phyloP scores from a whole-genome alignment of 2,888 invertebrate genomes.

The Caradrina kadenii region DNA sequence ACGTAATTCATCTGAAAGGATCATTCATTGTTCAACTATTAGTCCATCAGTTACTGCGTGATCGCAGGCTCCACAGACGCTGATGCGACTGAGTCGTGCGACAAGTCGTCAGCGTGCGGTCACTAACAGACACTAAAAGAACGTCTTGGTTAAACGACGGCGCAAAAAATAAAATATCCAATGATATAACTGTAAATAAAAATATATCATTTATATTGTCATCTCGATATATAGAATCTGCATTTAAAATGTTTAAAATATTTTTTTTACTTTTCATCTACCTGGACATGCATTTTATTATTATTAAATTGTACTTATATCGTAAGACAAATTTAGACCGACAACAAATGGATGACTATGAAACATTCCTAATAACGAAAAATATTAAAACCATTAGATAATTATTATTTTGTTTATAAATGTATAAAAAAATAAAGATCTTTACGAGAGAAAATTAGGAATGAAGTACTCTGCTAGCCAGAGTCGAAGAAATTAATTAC shows the following conservation, averaged over 20 bases:
- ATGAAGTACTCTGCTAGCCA: conserved; percentile 81
- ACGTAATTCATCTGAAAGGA: conserved; percentile 2
- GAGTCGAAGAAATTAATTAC: conserved; percentile 61
- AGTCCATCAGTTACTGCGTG: conserved; percentile 5
- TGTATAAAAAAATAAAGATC: conserved; percentile 90
- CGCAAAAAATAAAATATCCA: conserved; percentile 75
- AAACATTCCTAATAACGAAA: conserved; percentile 77
- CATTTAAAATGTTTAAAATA: conserved; percentile 86
- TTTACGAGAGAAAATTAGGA: conserved; percentile 85
- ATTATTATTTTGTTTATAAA: conserved; percentile 72
- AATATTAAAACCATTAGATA: conserved; percentile 62
- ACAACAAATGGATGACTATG: conserved; percentile 77
- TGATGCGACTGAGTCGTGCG: conserved; percentile 29
- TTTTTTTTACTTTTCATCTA: conserved; percentile 77
- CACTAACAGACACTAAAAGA: conserved; percentile 60
- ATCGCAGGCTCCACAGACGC: not conserved
- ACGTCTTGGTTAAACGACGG: conserved; percentile 65
- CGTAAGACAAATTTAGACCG: conserved; percentile 87
- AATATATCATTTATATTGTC: conserved; percentile 88
- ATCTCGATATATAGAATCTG: conserved; percentile 88
- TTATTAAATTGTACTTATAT: conserved; percentile 87
- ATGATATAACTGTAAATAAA: conserved; percentile 87
- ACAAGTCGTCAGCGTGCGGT: conserved; percentile 48
- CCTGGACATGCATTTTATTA: conserved; percentile 84
- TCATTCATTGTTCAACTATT: not conserved